Conservation (phyloP, 2,888 invertebrate genomes). For the Coleophora deauratella region DNA sequence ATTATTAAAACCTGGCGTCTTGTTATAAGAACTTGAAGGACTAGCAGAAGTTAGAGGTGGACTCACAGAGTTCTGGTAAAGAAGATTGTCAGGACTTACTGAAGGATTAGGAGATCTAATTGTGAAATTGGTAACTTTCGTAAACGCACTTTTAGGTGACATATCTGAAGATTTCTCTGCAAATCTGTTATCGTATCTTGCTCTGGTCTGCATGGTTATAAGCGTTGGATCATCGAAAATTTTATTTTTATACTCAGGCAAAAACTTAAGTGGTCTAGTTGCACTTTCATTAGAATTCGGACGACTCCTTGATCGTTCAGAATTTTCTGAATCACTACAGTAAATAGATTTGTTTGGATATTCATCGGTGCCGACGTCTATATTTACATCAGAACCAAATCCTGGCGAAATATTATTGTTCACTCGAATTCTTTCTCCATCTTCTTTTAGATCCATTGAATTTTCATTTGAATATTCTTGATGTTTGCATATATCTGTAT, state of each 20-base stretch:
- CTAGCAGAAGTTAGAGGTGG: conserved; percentile 77
- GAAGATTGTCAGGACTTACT: conserved; percentile 83
- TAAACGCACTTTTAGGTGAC: conserved; percentile 86
- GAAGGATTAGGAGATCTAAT: conserved; percentile 80
- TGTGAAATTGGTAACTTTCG: conserved; percentile 78
- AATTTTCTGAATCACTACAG: conserved; percentile 68
- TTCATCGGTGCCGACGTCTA: conserved; percentile 69
- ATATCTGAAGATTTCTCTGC: conserved; percentile 61
- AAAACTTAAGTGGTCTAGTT: conserved; percentile 63
- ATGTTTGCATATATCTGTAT: conserved; percentile 60
- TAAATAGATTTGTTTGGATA: conserved; percentile 63
- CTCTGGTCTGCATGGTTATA: conserved; percentile 67
- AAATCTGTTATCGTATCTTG: conserved; percentile 62
- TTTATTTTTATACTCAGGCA: conserved; percentile 71
- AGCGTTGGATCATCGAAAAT: conserved; percentile 76
- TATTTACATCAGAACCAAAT: conserved; percentile 65
- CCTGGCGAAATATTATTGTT: conserved; percentile 66
- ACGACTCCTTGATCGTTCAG: conserved; percentile 63
- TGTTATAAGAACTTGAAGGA: conserved; percentile 57
- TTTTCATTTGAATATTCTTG: conserved; percentile 53
- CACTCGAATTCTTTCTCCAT: conserved; percentile 53
- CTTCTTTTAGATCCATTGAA: conserved; percentile 52
- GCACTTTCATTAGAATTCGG: conserved; percentile 73
- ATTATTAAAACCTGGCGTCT: conserved; percentile 50
- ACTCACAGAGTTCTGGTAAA: conserved; percentile 85